Conservation (phyloP, 1,140 invertebrate genomes). For the Drosophila cardini region DNA sequence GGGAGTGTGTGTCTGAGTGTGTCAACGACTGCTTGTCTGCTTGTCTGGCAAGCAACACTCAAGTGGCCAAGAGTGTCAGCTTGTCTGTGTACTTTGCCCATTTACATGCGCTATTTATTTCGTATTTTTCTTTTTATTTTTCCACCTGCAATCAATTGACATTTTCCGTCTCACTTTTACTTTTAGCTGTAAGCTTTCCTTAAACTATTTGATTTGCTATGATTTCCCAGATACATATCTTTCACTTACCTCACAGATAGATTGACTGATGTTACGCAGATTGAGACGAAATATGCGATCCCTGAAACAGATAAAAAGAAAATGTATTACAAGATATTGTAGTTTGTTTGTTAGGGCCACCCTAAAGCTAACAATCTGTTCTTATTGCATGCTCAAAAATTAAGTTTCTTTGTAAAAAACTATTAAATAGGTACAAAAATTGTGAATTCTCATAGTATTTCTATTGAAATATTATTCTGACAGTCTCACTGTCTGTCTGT, state of each 20-base stretch:
- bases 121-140: slow-evolving; percentile 10
- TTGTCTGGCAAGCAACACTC: slow-evolving; percentile 38
- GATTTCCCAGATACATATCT: background rate
- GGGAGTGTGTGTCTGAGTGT: slow-evolving; percentile 32
- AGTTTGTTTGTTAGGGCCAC: background rate
- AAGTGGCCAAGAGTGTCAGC: slow-evolving; percentile 41
- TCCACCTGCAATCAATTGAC: slow-evolving; percentile 34
- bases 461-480: background rate
- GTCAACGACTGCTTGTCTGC: slow-evolving; percentile 38
- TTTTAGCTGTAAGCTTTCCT: slow-evolving; percentile 4
- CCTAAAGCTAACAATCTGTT: too few species aligned
- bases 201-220: background rate
- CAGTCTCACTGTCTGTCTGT: slow-evolving; percentile 11
- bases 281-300: slow-evolving; percentile 89
- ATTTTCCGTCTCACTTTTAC: slow-evolving; percentile 21
- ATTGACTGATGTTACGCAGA: slow-evolving; percentile 89
- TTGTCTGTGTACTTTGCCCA: slow-evolving; percentile 32
- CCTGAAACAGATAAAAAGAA: slow-evolving; percentile 85
- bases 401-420: too few species aligned
- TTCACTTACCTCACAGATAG: slow-evolving; percentile 89
- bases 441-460: slow-evolving; percentile 34
- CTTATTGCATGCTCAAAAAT: too few species aligned
- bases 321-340: slow-evolving; percentile 27
- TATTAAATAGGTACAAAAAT: too few species aligned
- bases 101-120: slow-evolving; percentile 37